phyloP scores from a whole-genome alignment of 2,888 invertebrate genomes.

The Bombylius discolor region DNA sequence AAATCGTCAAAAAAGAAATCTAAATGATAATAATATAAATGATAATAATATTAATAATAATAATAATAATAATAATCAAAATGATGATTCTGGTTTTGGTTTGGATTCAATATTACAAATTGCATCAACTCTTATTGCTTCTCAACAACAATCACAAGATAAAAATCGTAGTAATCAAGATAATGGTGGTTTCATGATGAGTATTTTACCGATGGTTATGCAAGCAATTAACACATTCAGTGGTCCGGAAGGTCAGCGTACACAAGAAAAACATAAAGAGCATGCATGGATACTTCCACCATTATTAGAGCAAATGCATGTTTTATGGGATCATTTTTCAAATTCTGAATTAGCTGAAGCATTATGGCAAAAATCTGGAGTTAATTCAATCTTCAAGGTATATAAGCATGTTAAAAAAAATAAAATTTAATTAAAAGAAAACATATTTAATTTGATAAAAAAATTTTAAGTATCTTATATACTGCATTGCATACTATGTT shows the following conservation, averaged over 20 bases:
- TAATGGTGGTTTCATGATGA: constrained; percentile 31
- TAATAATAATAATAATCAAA: background rate
- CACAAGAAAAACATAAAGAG: constrained; percentile 50
- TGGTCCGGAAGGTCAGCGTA: constrained; percentile 46
- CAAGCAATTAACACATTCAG: constrained; percentile 49
- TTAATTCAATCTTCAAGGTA: constrained; percentile 51
- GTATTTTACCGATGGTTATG: constrained; percentile 53
- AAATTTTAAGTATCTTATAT: too few relatives aligned
- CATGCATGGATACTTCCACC: constrained; percentile 63
- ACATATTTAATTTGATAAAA: too few relatives aligned
- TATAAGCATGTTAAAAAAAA: background rate
- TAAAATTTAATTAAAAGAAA: too few relatives aligned
- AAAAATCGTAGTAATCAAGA: constrained; percentile 11
- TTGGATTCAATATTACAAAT: constrained; percentile 42
- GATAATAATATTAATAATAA: background rate
- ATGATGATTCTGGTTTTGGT: constrained; percentile 38
- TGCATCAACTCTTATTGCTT: constrained; percentile 43
- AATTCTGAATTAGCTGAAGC: constrained; percentile 65
- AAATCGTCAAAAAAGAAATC: constrained; percentile 1
- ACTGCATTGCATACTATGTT: too few relatives aligned
- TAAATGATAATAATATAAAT: background rate
- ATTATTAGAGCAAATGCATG: constrained; percentile 51
- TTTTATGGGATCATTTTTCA: constrained; percentile 66
- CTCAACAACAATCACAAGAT: constrained; percentile 27
- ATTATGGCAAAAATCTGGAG: constrained; percentile 58